phyloP scores from a whole-genome alignment of 2,113 vertebrate species.

The Numenius arquata region DNA sequence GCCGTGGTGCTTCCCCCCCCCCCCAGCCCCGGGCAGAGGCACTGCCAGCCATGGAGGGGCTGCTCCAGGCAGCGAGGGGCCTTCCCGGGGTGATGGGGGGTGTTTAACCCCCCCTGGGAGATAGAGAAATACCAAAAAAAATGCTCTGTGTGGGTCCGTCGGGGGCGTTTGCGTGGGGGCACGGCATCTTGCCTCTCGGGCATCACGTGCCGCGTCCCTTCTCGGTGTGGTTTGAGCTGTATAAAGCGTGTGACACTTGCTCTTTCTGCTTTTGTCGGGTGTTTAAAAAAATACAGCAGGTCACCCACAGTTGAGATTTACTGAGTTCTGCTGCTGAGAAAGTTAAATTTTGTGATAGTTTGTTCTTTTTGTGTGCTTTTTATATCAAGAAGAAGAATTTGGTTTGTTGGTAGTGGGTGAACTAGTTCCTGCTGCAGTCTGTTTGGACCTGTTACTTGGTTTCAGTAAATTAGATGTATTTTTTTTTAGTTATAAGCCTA shows the following conservation, averaged over 20 bases:
- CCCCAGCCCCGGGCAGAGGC: too few relatives aligned
- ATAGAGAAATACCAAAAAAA: not conserved
- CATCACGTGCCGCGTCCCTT: rapidly evolving
- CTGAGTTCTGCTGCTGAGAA: not conserved
- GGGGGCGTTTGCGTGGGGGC: rapidly evolving
- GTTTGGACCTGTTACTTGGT: not conserved
- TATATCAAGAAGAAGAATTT: rapidly evolving
- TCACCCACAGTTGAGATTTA: rapidly evolving
- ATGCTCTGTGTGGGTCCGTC: rapidly evolving
- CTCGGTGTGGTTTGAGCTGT: not conserved
- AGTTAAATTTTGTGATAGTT: not conserved
- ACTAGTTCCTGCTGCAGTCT: not conserved
- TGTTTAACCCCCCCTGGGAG: not conserved
- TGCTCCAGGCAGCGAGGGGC: not conserved
- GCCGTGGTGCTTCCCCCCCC: not conserved
- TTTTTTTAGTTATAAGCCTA: not conserved
- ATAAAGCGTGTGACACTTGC: not conserved
- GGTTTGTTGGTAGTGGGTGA: not conserved
- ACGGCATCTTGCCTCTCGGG: not conserved
- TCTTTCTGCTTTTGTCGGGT: not conserved
- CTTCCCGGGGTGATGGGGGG: not conserved
- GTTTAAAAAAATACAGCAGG: not conserved
- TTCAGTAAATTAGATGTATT: not conserved
- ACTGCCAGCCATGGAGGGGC: not conserved
- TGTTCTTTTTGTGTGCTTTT: not conserved